Percentiles rank a stretch among this genome's conserved stretches.
phyloP scores from a whole-genome alignment of 2,888 invertebrate species.

The Lasioglossum morio region DNA sequence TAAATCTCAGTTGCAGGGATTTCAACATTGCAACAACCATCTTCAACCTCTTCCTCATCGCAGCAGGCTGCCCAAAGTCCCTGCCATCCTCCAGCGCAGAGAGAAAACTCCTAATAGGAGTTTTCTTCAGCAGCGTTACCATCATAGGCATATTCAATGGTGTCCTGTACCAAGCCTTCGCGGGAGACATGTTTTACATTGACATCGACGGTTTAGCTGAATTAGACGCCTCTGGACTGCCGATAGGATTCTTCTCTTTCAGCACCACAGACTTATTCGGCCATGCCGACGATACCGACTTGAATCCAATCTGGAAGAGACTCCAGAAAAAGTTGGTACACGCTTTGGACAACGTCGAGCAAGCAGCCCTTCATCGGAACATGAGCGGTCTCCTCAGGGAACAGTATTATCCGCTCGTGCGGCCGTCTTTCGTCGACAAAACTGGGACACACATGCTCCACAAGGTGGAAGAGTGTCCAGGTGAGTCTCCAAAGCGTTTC shows the following conservation, averaged over 20 bases:
- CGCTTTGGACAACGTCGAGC: constrained; percentile 32
- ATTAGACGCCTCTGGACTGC: background rate
- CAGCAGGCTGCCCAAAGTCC: background rate
- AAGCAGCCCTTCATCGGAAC: constrained; percentile 69
- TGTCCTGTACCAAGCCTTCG: background rate
- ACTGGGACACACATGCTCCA: background rate
- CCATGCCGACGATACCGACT: background rate
- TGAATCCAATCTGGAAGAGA: background rate
- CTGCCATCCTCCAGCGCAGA: background rate
- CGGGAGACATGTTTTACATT: background rate
- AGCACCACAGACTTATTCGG: background rate
- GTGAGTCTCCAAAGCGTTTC: background rate
- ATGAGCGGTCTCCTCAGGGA: constrained; percentile 35
- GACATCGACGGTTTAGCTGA: background rate
- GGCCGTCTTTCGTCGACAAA: background rate
- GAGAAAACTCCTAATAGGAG: background rate
- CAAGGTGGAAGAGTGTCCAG: background rate
- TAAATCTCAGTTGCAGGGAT: background rate
- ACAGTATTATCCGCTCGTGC: background rate
- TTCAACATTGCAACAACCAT: background rate
- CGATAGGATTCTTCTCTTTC: background rate
- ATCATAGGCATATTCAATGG: background rate
- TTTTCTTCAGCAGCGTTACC: background rate
- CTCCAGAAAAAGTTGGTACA: constrained; percentile 42
- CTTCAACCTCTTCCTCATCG: background rate